Conservation (phyloP, 1,140 invertebrate species). For the Papilio xuthus region DNA sequence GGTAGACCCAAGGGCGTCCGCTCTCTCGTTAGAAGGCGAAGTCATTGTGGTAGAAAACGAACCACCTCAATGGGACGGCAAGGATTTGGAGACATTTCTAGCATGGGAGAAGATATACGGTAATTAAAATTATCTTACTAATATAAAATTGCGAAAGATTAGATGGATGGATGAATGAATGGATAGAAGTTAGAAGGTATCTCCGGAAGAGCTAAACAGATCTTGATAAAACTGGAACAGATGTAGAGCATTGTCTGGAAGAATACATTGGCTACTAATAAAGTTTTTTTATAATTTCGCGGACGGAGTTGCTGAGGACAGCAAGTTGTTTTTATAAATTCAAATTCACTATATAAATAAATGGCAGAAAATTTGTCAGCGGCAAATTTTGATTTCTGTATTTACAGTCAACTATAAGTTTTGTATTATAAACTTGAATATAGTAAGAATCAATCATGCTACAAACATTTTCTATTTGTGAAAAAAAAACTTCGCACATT, state of each 20-base stretch:
- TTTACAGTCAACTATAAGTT: too few relatives aligned
- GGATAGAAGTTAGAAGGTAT: too few relatives aligned
- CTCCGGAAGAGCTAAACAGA: too few relatives aligned
- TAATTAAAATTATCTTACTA: slow-evolving; percentile 56
- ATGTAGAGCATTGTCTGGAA: too few relatives aligned
- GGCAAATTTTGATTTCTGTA: background rate
- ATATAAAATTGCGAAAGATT: too few relatives aligned
- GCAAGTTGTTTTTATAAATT: too few relatives aligned
- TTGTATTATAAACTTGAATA: too few relatives aligned
- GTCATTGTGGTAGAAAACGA: slow-evolving; percentile 84
- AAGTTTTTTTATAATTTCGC: background rate
- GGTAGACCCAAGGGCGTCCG: slow-evolving; percentile 83
- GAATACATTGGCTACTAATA: too few relatives aligned
- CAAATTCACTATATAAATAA: background rate
- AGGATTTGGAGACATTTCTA: slow-evolving; percentile 74
- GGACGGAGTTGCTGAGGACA: too few relatives aligned
- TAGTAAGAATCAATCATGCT: background rate
- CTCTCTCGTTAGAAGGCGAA: slow-evolving; percentile 83
- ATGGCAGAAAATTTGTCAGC: background rate
- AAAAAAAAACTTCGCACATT: background rate
- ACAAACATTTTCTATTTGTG: background rate
- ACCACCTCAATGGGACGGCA: slow-evolving; percentile 79
- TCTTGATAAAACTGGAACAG: too few relatives aligned
- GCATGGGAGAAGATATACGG: slow-evolving; percentile 79
- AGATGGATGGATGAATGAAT: too few relatives aligned